Evolutionary conservation across 2,797 vertebrate genomes (phyloP).

Genomic region (Eurystomus glaucurus): DNA sequence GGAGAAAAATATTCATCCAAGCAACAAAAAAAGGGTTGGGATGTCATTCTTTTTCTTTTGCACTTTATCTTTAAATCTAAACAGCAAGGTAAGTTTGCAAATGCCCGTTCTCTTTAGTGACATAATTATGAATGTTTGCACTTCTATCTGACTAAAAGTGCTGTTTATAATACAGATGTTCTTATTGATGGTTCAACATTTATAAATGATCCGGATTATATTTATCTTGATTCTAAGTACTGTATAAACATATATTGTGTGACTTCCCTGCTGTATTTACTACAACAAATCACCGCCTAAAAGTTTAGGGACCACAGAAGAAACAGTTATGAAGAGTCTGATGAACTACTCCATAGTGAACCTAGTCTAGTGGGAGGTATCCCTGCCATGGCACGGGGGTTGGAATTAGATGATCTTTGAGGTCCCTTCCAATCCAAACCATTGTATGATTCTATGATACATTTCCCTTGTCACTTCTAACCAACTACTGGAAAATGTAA

Average conservation of each 20-base stretch:
- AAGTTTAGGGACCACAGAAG: background rate
- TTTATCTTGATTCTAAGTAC: background rate
- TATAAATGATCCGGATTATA: background rate
- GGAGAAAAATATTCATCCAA: background rate
- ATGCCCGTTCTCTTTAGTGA: background rate
- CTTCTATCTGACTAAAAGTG: background rate
- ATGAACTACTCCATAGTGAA: background rate
- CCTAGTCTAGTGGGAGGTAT: too few relatives aligned
- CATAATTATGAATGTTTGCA: background rate
- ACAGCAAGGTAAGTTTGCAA: background rate
- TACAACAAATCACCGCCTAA: background rate
- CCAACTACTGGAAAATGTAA: background rate
- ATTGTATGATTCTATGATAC: too few relatives aligned
- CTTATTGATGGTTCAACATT: background rate
- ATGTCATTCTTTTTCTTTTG: background rate
- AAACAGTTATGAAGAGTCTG: background rate
- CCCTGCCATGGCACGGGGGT: too few relatives aligned
- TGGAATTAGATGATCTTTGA: too few relatives aligned
- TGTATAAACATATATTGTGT: accelerated
- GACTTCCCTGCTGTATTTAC: background rate
- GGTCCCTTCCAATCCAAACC: too few relatives aligned
- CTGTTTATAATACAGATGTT: background rate
- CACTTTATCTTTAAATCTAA: background rate
- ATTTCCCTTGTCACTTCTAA: background rate
- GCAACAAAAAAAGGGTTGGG: accelerated